Conservation (phyloP, 2,797 vertebrate genomes). For the Orientallactaga sibirica region DNA sequence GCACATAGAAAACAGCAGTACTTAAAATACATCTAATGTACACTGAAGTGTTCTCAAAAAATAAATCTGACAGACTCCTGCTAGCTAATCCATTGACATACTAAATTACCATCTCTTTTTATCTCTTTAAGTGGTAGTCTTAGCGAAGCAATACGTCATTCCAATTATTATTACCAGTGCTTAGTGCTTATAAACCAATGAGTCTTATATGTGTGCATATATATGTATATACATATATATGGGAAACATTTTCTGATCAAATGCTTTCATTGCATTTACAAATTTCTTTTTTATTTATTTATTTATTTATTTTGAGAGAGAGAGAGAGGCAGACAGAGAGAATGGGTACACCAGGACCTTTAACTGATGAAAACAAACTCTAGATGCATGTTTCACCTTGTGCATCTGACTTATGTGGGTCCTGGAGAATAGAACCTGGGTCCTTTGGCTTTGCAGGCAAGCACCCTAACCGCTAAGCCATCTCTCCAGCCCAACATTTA, state of each 20-base stretch:
- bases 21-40: conserved; percentile 39
- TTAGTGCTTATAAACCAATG: conserved; percentile 30
- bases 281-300: not conserved
- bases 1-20: conserved; percentile 19
- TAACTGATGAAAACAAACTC: too few relatives aligned
- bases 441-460: too few relatives aligned
- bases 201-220: not conserved
- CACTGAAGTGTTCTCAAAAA: conserved; percentile 26
- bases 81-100: not conserved
- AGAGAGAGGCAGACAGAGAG: too few relatives aligned
- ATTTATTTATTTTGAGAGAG: too few relatives aligned
- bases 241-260: conserved; percentile 39
- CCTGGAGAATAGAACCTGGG: too few relatives aligned
- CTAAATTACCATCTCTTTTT: conserved; percentile 11
- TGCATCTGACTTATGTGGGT: too few relatives aligned
- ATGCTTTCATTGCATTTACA: conserved; percentile 40
- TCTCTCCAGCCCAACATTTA: not conserved
- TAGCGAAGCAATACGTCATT: conserved; percentile 26
- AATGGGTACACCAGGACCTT: too few relatives aligned
- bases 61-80: not conserved
- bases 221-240: too few relatives aligned
- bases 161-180: not conserved
- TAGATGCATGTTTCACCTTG: too few relatives aligned
- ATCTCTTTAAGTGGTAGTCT: not conserved
- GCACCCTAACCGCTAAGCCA: too few relatives aligned